These are phyloP conservation scores for Chloroceryle aenea DNA, from an alignment of 2,113 vertebrate genomes.

Conservation along the genomic window DNA sequence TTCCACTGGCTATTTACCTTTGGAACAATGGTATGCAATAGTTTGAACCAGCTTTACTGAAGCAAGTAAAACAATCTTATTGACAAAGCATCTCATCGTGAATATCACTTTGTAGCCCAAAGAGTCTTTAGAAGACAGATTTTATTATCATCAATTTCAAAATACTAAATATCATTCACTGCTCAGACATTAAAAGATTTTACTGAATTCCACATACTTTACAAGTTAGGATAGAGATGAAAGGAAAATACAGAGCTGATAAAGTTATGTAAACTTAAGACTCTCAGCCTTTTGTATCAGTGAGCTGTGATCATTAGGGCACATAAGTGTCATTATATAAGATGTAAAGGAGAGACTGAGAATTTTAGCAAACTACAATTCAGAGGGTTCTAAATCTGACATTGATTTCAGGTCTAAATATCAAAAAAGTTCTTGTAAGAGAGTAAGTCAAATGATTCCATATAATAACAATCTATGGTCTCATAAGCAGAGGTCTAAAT, in stretches of 20 bases:
- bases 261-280: neutral
- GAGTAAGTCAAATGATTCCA: neutral
- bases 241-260: neutral
- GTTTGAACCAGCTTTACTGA: neutral
- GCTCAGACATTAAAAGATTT: neutral
- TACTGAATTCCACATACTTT: neutral
- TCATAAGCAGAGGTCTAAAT: neutral
- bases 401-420: neutral
- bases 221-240: neutral
- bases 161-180: neutral
- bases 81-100: neutral
- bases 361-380: neutral
- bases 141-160: conserved; percentile 3
- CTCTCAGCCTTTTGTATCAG: neutral
- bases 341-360: neutral
- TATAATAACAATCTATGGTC: neutral
- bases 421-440: neutral
- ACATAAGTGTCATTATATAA: neutral
- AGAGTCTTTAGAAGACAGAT: neutral
- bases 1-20: conserved; percentile 43
- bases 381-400: neutral
- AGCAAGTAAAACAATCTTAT: neutral
- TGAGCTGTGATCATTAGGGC: neutral
- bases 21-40: neutral
- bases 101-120: neutral